Conservation (phyloP, 2,113 vertebrate species). For the Campylorhamphus procurvoides region DNA sequence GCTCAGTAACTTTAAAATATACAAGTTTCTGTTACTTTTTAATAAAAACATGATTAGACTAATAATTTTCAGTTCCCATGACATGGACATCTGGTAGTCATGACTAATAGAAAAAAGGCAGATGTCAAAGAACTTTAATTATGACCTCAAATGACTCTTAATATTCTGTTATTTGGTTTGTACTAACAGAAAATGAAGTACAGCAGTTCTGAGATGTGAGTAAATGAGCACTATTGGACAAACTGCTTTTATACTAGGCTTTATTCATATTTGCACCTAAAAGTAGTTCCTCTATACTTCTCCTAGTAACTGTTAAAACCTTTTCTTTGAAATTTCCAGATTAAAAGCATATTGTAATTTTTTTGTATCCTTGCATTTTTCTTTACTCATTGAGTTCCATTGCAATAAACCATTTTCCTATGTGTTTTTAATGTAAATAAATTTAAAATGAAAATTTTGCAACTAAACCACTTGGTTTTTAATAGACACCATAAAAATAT, state of each 20-base stretch:
- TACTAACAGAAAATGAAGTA: background rate
- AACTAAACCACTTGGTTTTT: background rate
- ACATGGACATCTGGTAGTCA: conserved; percentile 47
- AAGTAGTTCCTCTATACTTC: background rate
- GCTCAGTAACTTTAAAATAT: background rate
- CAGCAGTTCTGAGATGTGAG: background rate
- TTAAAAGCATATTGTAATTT: background rate
- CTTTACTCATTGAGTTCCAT: background rate
- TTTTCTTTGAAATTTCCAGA: background rate
- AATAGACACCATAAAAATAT: background rate
- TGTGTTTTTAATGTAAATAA: background rate
- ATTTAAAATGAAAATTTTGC: background rate
- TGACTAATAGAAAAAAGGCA: conserved; percentile 53
- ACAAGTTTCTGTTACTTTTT: conserved; percentile 37
- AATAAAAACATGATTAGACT: conserved; percentile 47
- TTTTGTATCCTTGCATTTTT: background rate
- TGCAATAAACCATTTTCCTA: background rate
- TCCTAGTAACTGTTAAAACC: background rate
- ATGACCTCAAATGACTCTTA: conserved; percentile 56
- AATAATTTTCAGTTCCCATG: conserved; percentile 48
- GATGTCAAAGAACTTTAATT: conserved; percentile 63
- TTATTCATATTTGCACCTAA: background rate
- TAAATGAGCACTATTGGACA: background rate
- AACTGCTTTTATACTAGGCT: background rate
- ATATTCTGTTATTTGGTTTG: conserved; percentile 32